Percentiles rank a stretch among this genome's conserved stretches.
phyloP scores from a whole-genome alignment of 1,140 invertebrate species.

The Ceratitis capitata region DNA sequence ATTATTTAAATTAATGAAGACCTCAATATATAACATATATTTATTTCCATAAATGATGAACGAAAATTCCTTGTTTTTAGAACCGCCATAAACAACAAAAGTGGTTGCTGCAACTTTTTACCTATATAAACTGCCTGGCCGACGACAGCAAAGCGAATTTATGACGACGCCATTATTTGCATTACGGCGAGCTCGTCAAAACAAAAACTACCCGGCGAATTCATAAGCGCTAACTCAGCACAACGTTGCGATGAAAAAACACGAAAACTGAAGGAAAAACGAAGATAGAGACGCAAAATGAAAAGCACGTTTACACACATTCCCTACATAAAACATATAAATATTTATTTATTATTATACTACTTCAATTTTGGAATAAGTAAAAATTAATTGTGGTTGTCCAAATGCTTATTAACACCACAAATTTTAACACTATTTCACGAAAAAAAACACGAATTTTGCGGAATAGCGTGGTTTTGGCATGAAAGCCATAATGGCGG shows the following conservation, averaged over 20 bases:
- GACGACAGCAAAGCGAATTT: background rate
- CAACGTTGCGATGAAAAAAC: background rate
- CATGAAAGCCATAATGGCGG: constrained; percentile 40
- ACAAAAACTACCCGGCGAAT: constrained; percentile 39
- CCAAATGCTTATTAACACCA: background rate
- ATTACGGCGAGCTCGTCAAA: constrained; percentile 33
- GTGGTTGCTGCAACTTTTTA: background rate
- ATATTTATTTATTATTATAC: too few species aligned
- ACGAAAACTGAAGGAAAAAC: constrained; percentile 13
- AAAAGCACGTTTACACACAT: background rate
- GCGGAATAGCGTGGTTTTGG: constrained; percentile 34
- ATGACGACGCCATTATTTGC: background rate
- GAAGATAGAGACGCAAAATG: background rate
- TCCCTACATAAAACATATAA: too few species aligned
- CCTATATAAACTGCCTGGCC: background rate
- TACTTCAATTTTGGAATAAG: too few species aligned
- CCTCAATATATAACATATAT: too few species aligned
- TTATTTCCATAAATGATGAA: too few species aligned
- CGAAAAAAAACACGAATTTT: constrained; percentile 12
- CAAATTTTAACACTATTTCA: background rate
- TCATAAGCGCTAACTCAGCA: background rate
- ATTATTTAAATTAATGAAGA: background rate
- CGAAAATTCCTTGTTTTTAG: background rate
- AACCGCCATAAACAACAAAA: background rate
- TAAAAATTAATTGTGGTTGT: background rate